Percentiles rank a stretch among this genome's conserved stretches.
Evolutionary conservation across 2,797 vertebrate species (phyloP).

Genomic region (Meriones psammophilus): DNA sequence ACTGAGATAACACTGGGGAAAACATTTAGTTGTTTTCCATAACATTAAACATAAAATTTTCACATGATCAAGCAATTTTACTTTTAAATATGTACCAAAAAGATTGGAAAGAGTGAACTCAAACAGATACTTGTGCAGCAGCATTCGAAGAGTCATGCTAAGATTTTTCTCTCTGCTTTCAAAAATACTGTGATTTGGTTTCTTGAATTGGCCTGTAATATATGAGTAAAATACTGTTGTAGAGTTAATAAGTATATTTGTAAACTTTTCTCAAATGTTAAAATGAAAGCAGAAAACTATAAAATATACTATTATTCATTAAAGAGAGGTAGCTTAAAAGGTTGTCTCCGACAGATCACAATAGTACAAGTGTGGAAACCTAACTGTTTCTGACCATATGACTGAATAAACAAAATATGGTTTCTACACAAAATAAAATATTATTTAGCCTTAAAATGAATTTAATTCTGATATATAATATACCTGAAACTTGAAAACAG

Average conservation of each 20-base stretch:
- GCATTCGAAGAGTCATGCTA: background rate
- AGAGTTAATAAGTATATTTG: too few relatives aligned
- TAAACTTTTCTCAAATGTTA: too few relatives aligned
- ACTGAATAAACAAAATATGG: background rate
- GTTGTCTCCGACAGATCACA: background rate
- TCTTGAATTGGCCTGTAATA: too few relatives aligned
- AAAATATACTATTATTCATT: too few relatives aligned
- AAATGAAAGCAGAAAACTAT: too few relatives aligned
- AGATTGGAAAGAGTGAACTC: background rate
- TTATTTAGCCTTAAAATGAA: constrained; percentile 13
- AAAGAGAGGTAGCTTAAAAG: too few relatives aligned
- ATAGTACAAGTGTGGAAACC: background rate
- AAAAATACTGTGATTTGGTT: too few relatives aligned
- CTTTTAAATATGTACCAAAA: background rate
- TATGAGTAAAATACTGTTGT: too few relatives aligned
- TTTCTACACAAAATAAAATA: background rate
- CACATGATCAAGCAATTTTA: background rate
- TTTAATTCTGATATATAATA: background rate
- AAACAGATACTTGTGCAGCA: background rate
- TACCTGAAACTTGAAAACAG: constrained; percentile 25
- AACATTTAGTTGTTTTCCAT: background rate
- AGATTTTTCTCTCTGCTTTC: too few relatives aligned
- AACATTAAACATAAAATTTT: background rate
- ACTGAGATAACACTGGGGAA: background rate
- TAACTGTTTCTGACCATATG: background rate